These are phyloP conservation scores for Aleiodes testaceus DNA, from an alignment of 2,888 invertebrate species.

Conservation along the genomic window DNA sequence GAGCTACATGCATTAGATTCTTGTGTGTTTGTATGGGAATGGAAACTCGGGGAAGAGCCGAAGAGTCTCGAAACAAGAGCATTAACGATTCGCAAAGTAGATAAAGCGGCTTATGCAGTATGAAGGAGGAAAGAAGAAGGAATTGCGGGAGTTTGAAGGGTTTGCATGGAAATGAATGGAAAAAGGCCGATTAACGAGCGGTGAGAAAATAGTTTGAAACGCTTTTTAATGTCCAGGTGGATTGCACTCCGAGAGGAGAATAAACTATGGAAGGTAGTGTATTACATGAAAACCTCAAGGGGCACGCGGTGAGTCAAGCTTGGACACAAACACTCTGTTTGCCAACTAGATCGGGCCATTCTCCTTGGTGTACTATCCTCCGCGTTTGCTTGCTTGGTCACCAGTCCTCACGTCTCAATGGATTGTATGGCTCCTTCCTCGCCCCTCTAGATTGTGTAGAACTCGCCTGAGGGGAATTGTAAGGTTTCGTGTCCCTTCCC, in stretches of 20 bases:
- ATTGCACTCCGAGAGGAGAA: background rate
- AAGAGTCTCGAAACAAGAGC: constrained; percentile 43
- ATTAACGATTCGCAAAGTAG: constrained; percentile 49
- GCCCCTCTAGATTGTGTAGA: background rate
- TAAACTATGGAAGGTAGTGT: background rate
- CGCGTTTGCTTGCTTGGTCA: constrained; percentile 35
- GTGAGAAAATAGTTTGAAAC: constrained; percentile 27
- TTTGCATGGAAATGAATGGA: background rate
- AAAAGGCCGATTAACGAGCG: background rate
- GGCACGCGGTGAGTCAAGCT: constrained; percentile 19
- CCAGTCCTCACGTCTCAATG: constrained; percentile 23
- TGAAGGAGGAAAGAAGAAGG: constrained; percentile 26
- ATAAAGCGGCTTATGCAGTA: constrained; percentile 49
- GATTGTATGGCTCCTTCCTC: constrained; percentile 2
- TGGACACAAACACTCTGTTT: constrained; percentile 41
- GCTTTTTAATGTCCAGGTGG: constrained; percentile 27
- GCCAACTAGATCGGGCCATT: constrained; percentile 40
- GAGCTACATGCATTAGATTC: constrained; percentile 39
- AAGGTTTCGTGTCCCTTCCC: constrained; percentile 32
- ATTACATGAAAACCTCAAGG: constrained; percentile 2
- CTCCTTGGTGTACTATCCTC: constrained; percentile 13
- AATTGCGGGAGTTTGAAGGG: background rate
- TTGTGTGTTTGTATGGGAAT: constrained; percentile 19
- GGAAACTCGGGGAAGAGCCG: constrained; percentile 47
- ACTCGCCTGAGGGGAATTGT: constrained; percentile 38